A percentile compares a stretch with the other conserved stretches of the same genome.
Conservation (phyloP, 2,113 vertebrate genomes). For the Marmota flaviventris region DNA sequence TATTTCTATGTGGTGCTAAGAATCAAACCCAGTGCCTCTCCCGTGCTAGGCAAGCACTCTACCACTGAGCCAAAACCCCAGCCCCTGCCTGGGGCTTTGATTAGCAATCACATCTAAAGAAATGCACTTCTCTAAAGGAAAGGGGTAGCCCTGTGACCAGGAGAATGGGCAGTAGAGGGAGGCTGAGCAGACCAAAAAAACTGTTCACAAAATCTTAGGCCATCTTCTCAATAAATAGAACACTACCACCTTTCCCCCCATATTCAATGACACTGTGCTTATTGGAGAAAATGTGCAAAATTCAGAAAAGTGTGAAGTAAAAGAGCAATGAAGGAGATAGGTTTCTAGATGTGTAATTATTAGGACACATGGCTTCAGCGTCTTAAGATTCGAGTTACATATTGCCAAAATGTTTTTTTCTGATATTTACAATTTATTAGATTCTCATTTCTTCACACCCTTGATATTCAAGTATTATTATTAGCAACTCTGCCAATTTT, state of each 20-base stretch:
- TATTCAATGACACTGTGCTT: neutral
- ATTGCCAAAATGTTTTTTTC: constrained; percentile 6
- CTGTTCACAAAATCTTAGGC: neutral
- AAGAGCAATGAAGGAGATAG: neutral
- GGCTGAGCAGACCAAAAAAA: neutral
- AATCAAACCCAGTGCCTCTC: no score
- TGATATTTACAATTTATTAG: neutral
- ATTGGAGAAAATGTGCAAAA: neutral
- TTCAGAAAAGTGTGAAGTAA: constrained; percentile 1
- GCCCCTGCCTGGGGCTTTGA: neutral
- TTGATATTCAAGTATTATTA: neutral
- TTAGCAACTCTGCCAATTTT: neutral
- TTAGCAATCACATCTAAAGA: neutral
- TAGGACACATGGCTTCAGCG: neutral
- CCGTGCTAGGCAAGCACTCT: no score
- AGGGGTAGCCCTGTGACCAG: neutral
- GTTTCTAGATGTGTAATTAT: constrained; percentile 5
- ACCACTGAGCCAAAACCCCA: no score
- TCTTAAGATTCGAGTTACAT: neutral
- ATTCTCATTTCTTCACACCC: neutral
- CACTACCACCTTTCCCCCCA: neutral
- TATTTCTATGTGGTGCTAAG: no score
- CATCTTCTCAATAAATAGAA: neutral
- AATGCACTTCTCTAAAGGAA: neutral
- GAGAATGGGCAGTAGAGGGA: neutral